phyloP scores from a whole-genome alignment of 2,888 invertebrate species.

The Abrostola tripartita region DNA sequence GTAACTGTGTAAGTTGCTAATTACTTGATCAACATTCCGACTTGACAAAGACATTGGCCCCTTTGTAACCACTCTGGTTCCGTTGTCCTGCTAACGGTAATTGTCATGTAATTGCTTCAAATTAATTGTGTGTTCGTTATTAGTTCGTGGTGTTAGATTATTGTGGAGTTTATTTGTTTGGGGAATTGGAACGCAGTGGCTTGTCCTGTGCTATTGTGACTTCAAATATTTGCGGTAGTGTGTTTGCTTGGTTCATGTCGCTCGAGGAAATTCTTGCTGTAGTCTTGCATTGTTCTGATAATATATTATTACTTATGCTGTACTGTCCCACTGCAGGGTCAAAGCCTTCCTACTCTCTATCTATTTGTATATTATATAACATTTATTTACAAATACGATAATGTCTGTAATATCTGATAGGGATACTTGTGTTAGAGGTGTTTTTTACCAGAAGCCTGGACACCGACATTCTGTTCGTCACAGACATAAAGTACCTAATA shows the following conservation, averaged over 20 bases:
- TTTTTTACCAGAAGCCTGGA: no score
- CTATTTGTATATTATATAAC: no score
- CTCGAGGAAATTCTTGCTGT: not conserved
- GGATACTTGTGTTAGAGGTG: no score
- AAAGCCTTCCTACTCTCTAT: no score
- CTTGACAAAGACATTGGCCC: constrained; percentile 70
- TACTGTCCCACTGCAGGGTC: no score
- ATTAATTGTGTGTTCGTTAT: constrained; percentile 32
- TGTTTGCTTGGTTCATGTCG: not conserved
- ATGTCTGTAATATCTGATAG: no score
- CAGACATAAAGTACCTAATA: no score
- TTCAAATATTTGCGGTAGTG: not conserved
- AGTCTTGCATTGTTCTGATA: no score
- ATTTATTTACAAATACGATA: no score
- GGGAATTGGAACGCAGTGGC: not conserved
- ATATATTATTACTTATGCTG: no score
- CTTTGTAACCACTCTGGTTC: constrained; percentile 60
- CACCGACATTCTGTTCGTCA: no score
- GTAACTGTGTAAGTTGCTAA: constrained; percentile 75
- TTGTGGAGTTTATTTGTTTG: constrained; percentile 6
- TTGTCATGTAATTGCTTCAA: constrained; percentile 55
- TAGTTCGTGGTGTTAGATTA: constrained; percentile 31
- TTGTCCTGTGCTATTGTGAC: not conserved
- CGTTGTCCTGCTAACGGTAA: constrained; percentile 42
- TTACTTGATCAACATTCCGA: constrained; percentile 82